phyloP scores from a whole-genome alignment of 2,797 vertebrate species.

The Onychomys leucogaster region DNA sequence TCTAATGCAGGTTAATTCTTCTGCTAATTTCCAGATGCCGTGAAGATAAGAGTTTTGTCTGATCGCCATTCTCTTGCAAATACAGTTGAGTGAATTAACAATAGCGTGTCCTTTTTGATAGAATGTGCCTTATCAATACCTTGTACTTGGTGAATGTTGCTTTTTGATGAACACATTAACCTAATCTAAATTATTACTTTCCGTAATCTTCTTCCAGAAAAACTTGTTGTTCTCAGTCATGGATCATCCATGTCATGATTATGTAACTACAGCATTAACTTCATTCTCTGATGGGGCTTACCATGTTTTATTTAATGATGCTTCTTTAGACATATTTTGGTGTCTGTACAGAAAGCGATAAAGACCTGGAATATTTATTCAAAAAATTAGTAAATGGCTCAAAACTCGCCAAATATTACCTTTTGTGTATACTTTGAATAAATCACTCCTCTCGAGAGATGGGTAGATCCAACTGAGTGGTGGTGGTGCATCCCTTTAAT shows the following conservation, averaged over 20 bases:
- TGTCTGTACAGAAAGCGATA: background rate
- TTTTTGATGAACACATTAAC: background rate
- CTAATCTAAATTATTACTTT: background rate
- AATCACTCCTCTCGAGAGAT: background rate
- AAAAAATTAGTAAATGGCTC: background rate
- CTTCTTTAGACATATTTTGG: background rate
- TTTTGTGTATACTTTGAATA: background rate
- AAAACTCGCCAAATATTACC: background rate
- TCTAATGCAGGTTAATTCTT: background rate
- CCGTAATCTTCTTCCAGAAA: background rate
- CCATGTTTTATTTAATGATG: background rate
- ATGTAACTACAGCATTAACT: background rate
- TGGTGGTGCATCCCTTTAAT: no score
- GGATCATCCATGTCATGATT: background rate
- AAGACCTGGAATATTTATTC: background rate
- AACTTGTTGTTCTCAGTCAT: background rate
- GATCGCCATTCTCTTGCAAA: background rate
- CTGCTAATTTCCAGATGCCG: background rate
- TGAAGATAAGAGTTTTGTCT: background rate
- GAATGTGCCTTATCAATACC: background rate
- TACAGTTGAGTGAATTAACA: background rate
- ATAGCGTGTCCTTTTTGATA: background rate
- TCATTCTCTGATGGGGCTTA: background rate
- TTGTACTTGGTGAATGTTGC: background rate
- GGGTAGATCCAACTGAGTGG: background rate